These are phyloP conservation scores for Chydorus sphaericus DNA, from an alignment of 2,888 invertebrate genomes.

Conservation along the genomic window DNA sequence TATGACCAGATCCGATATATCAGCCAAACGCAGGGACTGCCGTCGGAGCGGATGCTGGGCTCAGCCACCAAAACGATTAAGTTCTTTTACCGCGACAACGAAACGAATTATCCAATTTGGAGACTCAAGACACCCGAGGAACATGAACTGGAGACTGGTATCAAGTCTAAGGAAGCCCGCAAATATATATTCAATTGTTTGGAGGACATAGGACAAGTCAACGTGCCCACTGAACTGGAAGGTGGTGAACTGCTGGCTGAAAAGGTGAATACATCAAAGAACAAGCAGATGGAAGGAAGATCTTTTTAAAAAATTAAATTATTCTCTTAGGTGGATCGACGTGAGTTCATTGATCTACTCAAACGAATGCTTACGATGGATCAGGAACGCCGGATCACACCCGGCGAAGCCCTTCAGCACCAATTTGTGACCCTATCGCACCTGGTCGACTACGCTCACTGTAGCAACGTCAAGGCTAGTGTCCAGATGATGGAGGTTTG, in stretches of 20 bases:
- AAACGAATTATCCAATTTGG: constrained; percentile 53
- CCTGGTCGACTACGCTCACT: constrained; percentile 88
- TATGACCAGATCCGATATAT: constrained; percentile 97
- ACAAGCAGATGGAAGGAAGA: too few relatives aligned
- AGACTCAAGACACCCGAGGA: constrained; percentile 80
- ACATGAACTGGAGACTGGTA: constrained; percentile 91
- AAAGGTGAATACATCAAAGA: too few relatives aligned
- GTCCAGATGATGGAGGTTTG: constrained; percentile 88
- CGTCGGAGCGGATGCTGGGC: constrained; percentile 93
- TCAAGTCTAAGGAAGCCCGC: constrained; percentile 96
- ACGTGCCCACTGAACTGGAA: constrained; percentile 92
- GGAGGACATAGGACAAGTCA: constrained; percentile 84
- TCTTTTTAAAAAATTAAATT: too few relatives aligned
- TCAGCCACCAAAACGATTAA: constrained; percentile 95
- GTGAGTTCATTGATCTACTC: constrained; percentile 93
- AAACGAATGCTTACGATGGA: constrained; percentile 98
- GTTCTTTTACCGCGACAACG: constrained; percentile 94
- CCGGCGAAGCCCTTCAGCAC: constrained; percentile 89
- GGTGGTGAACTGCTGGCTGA: constrained; percentile 92
- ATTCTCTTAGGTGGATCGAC: too few relatives aligned
- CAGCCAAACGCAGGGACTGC: constrained; percentile 91
- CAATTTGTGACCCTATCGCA: constrained; percentile 87
- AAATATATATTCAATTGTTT: constrained; percentile 99
- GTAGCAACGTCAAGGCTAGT: constrained; percentile 90
- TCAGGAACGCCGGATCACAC: constrained; percentile 88